phyloP scores from a whole-genome alignment of 64 coral and sea anemone genomes.

The Actinia tenebrosa region DNA sequence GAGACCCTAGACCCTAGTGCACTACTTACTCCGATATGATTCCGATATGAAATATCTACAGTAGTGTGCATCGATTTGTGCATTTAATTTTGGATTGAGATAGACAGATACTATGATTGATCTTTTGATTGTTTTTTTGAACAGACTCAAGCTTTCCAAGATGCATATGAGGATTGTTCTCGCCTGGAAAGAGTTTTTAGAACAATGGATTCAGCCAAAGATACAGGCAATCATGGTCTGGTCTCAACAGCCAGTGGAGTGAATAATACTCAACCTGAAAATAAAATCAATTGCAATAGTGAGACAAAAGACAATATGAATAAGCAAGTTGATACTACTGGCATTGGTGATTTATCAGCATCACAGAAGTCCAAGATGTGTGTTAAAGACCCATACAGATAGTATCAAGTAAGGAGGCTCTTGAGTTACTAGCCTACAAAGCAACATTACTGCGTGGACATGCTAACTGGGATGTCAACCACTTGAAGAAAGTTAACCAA shows the following conservation, averaged over 20 bases:
- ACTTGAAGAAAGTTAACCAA: too few species aligned
- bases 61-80: too few species aligned
- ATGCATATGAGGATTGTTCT: constrained; percentile 52
- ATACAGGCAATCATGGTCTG: not conserved
- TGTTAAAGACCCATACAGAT: not conserved
- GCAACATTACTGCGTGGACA: too few species aligned
- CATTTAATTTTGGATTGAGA: too few species aligned
- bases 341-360: not conserved
- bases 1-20: too few species aligned
- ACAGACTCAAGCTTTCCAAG: constrained; percentile 42
- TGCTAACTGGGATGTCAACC: too few species aligned
- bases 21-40: too few species aligned
- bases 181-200: constrained; percentile 56
- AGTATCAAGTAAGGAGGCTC: too few species aligned
- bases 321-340: not conserved
- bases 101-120: not conserved
- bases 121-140: not conserved
- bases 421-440: too few species aligned
- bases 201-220: constrained; percentile 35
- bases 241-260: not conserved
- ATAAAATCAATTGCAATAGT: not conserved
- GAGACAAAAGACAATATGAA: not conserved
- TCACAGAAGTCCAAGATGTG: not conserved
- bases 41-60: too few species aligned
- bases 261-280: not conserved